Evolutionary conservation across 2,797 vertebrate genomes (phyloP).

Genomic region (Cheirogaleus major): DNA sequence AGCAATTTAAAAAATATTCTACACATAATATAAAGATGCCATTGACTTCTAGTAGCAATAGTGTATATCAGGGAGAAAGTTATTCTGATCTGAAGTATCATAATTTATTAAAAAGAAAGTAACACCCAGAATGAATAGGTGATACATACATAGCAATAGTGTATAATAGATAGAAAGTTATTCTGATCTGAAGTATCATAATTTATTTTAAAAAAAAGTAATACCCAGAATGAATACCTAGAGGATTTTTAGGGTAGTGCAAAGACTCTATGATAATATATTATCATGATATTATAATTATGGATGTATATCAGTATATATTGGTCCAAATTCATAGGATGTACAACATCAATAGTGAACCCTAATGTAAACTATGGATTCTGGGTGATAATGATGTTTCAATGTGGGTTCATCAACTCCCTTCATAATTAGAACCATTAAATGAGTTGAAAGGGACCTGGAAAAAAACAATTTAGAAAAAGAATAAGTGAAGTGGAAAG

Average conservation of each 20-base stretch:
- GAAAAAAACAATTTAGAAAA: neutral
- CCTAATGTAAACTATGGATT: neutral
- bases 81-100: neutral
- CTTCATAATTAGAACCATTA: neutral
- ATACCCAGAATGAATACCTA: neutral
- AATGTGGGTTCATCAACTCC: neutral
- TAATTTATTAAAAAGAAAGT: neutral
- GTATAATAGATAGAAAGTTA: neutral
- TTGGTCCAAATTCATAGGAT: neutral
- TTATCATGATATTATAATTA: neutral
- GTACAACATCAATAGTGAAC: neutral
- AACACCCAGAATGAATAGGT: neutral
- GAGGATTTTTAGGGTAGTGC: neutral
- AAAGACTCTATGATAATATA: neutral
- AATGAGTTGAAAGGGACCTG: neutral
- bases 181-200: neutral
- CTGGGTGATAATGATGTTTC: neutral
- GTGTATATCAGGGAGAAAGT: neutral
- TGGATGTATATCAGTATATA: too few relatives aligned
- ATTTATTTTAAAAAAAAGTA: neutral
- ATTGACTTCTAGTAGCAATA: neutral
- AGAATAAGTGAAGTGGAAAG: neutral
- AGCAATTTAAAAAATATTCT: conserved; percentile 24
- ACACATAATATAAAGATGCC: neutral
- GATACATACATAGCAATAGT: neutral